Evolutionary conservation across 2,888 invertebrate genomes (phyloP).

Genomic region (Sisyra terminalis): DNA sequence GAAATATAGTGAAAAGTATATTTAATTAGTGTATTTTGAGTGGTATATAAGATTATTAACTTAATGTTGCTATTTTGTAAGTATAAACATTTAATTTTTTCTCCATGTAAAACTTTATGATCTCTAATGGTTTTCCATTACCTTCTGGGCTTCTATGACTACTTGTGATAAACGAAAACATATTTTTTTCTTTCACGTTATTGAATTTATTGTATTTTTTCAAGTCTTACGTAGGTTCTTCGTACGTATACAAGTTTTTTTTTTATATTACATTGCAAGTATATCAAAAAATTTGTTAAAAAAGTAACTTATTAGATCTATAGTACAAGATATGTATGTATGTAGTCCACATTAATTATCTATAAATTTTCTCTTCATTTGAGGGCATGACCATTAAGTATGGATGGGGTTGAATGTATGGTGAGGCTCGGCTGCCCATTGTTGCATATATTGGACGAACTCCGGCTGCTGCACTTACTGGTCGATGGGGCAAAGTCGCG

Average conservation of each 20-base stretch:
- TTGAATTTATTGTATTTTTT: too few species aligned
- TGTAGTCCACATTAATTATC: constrained; percentile 24
- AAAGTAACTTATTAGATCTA: neutral
- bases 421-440: constrained; percentile 38
- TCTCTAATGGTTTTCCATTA: too few species aligned
- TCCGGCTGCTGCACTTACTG: constrained; percentile 31
- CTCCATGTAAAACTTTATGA: too few species aligned
- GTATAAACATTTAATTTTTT: too few species aligned
- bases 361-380: constrained; percentile 47
- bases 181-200: too few species aligned
- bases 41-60: too few species aligned
- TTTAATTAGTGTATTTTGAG: neutral
- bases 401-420: constrained; percentile 28
- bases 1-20: neutral
- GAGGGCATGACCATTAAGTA: constrained; percentile 47
- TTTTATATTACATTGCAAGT: neutral
- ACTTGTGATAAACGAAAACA: too few species aligned
- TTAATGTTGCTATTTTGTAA: too few species aligned
- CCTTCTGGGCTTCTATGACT: too few species aligned
- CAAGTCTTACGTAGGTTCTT: too few species aligned
- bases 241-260: too few species aligned
- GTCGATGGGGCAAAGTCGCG: constrained; percentile 47
- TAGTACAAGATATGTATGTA: neutral
- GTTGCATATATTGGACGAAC: constrained; percentile 38
- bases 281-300: neutral